Base-by-base conservation (phyloP, 2,797 vertebrate species). In the Staurois parvus region DNA sequence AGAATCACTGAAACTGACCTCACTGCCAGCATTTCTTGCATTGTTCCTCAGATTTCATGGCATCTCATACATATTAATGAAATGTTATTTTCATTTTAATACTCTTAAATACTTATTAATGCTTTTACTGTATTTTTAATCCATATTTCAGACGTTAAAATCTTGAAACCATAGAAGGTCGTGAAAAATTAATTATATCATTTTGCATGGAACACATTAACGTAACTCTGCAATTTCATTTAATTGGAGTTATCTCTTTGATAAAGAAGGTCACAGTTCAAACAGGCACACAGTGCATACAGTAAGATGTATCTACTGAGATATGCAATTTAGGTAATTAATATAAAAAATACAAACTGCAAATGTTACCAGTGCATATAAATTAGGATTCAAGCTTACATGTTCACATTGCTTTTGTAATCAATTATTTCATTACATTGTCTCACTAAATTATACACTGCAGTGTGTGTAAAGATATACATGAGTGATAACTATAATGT, bases 221-320 rank as follows among this genome's bases (percentile, higher is more conserved):
- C 40, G n/a, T 62, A 68, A 78, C 70, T 79, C 81, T 75, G 74
- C 76, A 74, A 79, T 79, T 74, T 83, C 32, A 74, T 84, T 79
- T 83, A 83, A 87, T 75, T 87, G 68, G 69, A 68, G 69, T 37
- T 84, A 24, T 83, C 40, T 75, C 45, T 79, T 76, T 86, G 85
- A 79, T 87, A 79, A 75, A 79, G 69, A 74, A 87, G 76, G 85
- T 87, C 62, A 84, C 32, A 76, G 85, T 79, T 83, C 70, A 84
- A 69, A 75, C 75, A 74, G 45, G 76, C 21, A n/a, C 30, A n/a
- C 6, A 67, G 59, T 73, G 34, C 29, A 37, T 72, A 28, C 42
- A 79, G 75, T 2, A 19, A 79, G 76, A 79, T 62, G 42, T 75
- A 42, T 83, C 59, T 79, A 30, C 19, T 83, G 59, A 59, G 56